Evolutionary conservation across 2,113 vertebrate genomes (phyloP).

Genomic region (Macrotis lagotis): DNA sequence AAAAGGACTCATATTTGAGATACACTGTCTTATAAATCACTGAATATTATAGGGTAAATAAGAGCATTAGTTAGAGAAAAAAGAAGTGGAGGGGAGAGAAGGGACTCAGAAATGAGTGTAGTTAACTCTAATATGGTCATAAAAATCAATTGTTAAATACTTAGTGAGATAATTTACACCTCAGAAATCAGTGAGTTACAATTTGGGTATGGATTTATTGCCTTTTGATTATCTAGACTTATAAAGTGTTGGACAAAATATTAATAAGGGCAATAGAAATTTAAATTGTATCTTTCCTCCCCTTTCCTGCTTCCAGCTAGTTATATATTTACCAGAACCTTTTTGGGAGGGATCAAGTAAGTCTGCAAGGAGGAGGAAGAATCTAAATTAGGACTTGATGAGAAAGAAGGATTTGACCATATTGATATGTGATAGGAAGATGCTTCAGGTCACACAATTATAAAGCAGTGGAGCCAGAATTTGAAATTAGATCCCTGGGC

Average conservation of each 20-base stretch:
- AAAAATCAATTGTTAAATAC: neutral
- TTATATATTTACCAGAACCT: neutral
- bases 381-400: neutral
- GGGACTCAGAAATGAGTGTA: neutral
- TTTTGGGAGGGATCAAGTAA: neutral
- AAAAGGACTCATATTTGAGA: too few relatives aligned
- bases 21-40: too few relatives aligned
- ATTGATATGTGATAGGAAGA: neutral
- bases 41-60: too few relatives aligned
- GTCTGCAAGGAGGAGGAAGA: neutral
- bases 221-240: neutral
- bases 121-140: neutral
- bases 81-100: neutral
- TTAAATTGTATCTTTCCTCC: neutral
- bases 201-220: neutral
- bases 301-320: neutral
- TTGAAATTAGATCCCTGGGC: neutral
- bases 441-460: neutral
- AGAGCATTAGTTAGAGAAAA: too few relatives aligned
- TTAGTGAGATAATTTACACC: neutral
- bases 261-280: neutral
- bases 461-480: neutral
- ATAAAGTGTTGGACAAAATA: neutral
- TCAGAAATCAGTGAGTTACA: neutral
- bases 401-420: neutral